These are phyloP conservation scores for Rhinopithecus roxellana DNA, from an alignment of 2,113 vertebrate species.

Conservation along the genomic window DNA sequence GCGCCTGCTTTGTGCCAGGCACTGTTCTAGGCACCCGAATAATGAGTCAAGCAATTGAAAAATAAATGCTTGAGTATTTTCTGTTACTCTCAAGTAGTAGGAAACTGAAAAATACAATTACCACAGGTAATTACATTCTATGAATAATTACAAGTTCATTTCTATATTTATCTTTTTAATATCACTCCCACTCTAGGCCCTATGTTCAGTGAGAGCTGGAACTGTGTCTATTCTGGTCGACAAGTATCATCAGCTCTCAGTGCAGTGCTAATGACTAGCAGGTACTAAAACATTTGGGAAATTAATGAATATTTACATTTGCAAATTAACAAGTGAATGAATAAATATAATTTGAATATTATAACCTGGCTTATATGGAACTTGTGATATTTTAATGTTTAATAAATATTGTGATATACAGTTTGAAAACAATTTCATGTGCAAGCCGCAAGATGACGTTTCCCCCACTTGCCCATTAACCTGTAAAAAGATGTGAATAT, in stretches of 20 bases:
- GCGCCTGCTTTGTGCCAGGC: background rate
- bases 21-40: background rate
- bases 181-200: background rate
- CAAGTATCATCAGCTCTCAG: background rate
- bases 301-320: slow-evolving; percentile 21
- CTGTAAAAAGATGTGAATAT: background rate
- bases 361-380: background rate
- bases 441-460: background rate
- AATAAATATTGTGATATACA: background rate
- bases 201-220: background rate
- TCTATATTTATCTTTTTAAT: background rate
- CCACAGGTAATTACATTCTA: background rate
- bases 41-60: background rate
- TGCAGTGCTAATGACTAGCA: background rate
- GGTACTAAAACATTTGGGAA: background rate
- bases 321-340: background rate
- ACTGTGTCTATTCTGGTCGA: background rate
- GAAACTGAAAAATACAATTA: background rate
- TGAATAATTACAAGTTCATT: background rate
- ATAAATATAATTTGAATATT: background rate
- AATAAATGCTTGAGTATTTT: background rate
- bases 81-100: background rate
- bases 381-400: slow-evolving; percentile 13
- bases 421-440: background rate
- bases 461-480: background rate